Conservation (phyloP, 2,888 invertebrate genomes). For the Tholera decimalis region DNA sequence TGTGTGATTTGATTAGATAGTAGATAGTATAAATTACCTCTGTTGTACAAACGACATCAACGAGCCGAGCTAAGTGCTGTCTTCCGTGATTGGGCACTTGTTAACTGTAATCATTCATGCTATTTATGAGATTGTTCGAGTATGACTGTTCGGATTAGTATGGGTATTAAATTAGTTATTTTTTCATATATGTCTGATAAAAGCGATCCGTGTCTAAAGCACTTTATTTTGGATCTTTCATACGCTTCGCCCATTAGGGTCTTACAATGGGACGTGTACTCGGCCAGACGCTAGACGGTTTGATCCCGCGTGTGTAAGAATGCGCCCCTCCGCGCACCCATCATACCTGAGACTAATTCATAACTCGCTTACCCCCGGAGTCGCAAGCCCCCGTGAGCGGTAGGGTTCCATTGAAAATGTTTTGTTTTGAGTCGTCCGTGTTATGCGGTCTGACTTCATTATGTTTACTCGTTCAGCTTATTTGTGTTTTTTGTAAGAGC, state of each 20-base stretch:
- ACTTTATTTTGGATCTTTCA: constrained; percentile 16
- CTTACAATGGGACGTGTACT: constrained; percentile 48
- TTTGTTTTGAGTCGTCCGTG: constrained; percentile 54
- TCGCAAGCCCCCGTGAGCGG: constrained; percentile 15
- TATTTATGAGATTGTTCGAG: constrained; percentile 39
- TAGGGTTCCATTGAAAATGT: constrained; percentile 54
- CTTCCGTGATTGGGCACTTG: constrained; percentile 55
- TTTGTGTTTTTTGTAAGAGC: constrained; percentile 28
- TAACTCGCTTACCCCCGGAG: constrained; percentile 58
- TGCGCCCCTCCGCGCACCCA: constrained; percentile 62
- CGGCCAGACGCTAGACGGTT: constrained; percentile 58
- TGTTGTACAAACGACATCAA: constrained; percentile 64
- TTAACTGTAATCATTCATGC: constrained; percentile 52
- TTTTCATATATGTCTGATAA: constrained; percentile 1
- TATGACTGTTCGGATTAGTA: constrained; percentile 26
- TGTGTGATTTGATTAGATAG: constrained; percentile 67
- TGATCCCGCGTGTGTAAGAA: constrained; percentile 53
- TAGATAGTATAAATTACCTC: constrained; percentile 66
- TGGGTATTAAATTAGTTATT: constrained; percentile 26
- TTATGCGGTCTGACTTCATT: constrained; percentile 42
- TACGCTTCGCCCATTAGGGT: constrained; percentile 25
- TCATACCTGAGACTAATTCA: constrained; percentile 68
- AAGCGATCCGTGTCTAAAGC: constrained; percentile 3
- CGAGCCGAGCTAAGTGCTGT: constrained; percentile 45
- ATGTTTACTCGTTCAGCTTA: constrained; percentile 36